Conservation (phyloP, 2,888 invertebrate species). For the Antheraea yamamai region DNA sequence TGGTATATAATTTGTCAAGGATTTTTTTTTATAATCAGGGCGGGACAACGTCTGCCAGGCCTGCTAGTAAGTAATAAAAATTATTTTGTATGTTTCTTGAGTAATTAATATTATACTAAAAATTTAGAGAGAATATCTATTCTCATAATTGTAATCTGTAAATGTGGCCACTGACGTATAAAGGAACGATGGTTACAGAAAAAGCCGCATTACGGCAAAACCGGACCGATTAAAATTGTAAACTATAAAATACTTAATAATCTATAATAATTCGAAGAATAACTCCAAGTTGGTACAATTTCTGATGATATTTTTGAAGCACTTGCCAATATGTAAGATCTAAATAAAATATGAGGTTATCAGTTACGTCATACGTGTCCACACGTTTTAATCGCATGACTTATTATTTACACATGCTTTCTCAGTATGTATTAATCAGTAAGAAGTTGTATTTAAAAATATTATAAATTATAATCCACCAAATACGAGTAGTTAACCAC, state of each 20-base stretch:
- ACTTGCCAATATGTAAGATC: neutral
- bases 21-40: too few relatives aligned
- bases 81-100: too few relatives aligned
- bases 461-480: neutral
- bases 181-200: neutral
- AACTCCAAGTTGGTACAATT: neutral
- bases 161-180: neutral
- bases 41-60: too few relatives aligned
- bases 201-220: neutral
- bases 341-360: constrained; percentile 32
- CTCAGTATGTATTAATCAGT: neutral
- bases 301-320: neutral
- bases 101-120: neutral
- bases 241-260: neutral
- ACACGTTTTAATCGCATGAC: constrained; percentile 34
- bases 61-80: too few relatives aligned
- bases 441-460: neutral
- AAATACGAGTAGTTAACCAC: neutral
- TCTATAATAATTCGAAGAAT: neutral
- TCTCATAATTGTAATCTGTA: neutral
- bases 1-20: too few relatives aligned
- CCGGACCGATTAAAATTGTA: neutral
- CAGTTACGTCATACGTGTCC: constrained; percentile 17
- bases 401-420: constrained; percentile 22
- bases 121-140: neutral